These are phyloP conservation scores for Lottia scabra DNA, from an alignment of 2,888 invertebrate genomes.

Conservation along the genomic window DNA sequence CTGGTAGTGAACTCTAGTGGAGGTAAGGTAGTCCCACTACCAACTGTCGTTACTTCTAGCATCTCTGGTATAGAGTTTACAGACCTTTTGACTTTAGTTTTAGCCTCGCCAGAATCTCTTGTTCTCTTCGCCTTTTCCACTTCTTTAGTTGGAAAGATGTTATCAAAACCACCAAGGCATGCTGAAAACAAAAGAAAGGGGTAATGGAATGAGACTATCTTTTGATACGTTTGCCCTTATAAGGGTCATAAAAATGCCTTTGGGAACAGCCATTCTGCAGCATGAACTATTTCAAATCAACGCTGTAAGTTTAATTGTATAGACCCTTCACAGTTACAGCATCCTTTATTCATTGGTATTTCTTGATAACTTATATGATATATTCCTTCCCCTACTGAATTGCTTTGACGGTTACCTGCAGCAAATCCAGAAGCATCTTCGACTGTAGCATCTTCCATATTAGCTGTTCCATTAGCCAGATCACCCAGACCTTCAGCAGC, in stretches of 20 bases:
- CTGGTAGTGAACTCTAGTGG: not conserved
- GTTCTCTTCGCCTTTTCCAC: conserved; percentile 16
- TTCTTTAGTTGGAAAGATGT: conserved; percentile 33
- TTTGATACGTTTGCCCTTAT: too few species aligned
- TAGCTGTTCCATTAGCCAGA: conserved; percentile 32
- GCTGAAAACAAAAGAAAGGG: conserved; percentile 14
- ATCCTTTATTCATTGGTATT: too few species aligned
- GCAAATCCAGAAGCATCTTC: conserved; percentile 36
- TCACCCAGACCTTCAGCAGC: conserved; percentile 33
- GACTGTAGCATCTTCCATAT: conserved; percentile 36
- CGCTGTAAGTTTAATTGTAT: too few species aligned
- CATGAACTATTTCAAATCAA: too few species aligned
- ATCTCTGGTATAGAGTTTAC: not conserved
- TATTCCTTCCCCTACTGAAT: not conserved
- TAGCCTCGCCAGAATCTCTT: not conserved
- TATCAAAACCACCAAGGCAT: conserved; percentile 33
- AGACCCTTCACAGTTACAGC: too few species aligned
- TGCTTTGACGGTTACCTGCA: conserved; percentile 26
- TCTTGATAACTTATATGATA: not conserved
- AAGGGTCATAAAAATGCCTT: too few species aligned
- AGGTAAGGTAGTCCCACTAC: not conserved
- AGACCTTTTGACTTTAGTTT: not conserved
- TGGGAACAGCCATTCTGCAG: too few species aligned
- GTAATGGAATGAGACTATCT: not conserved
- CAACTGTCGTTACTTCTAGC: too few species aligned